Conservation (phyloP, 2,113 vertebrate genomes). For the Prinia subflava region DNA sequence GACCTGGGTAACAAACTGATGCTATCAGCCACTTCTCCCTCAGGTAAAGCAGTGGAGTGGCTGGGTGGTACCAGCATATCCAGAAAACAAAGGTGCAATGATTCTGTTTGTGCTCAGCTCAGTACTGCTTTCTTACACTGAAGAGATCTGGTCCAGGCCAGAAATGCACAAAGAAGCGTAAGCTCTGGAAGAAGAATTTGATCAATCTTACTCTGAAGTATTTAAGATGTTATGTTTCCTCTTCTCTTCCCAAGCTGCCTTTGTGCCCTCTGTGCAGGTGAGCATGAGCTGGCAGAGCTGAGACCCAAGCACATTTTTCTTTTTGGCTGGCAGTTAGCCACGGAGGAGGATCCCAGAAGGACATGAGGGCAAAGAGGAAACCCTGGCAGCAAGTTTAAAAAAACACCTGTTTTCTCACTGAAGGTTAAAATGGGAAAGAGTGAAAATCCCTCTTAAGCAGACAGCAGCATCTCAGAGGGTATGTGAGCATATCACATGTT, state of each 20-base stretch:
- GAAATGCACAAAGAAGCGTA: background rate
- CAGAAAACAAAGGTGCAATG: background rate
- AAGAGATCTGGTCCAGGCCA: rapidly evolving
- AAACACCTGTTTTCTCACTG: background rate
- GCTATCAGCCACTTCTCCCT: background rate
- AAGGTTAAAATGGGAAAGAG: background rate
- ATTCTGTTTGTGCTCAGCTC: background rate
- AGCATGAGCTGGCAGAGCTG: background rate
- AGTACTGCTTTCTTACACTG: rapidly evolving
- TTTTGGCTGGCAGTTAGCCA: background rate
- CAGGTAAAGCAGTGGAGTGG: background rate
- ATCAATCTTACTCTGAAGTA: background rate
- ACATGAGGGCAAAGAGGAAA: background rate
- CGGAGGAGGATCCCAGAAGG: background rate
- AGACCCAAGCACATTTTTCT: background rate
- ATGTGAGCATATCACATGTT: background rate
- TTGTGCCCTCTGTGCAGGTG: background rate
- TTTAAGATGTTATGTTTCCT: background rate
- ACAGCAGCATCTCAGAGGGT: background rate
- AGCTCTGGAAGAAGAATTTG: background rate
- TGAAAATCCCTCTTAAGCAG: background rate
- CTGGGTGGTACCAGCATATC: background rate
- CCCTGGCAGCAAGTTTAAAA: background rate
- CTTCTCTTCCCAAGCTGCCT: background rate
- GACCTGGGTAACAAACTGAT: background rate